phyloP scores from a whole-genome alignment of 2,888 invertebrate species.

The Aethes cnicana region DNA sequence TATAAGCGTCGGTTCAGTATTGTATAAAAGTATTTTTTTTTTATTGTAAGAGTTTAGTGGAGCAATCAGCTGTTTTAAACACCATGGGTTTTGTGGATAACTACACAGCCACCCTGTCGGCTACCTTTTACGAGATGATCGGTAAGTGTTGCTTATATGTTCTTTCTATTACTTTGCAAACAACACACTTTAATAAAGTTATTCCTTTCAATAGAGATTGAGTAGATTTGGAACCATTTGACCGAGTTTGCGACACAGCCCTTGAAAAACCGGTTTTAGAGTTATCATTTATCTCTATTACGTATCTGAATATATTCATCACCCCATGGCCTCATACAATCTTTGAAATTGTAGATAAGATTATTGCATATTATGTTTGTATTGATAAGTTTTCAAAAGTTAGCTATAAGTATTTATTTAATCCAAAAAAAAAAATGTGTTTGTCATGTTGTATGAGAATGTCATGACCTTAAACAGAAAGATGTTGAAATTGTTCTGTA shows the following conservation, averaged over 20 bases:
- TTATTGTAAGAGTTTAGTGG: constrained; percentile 11
- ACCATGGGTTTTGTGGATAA: constrained; percentile 69
- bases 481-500: no score
- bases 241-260: neutral
- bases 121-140: constrained; percentile 69
- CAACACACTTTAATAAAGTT: neutral
- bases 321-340: no score
- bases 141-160: constrained; percentile 57
- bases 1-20: constrained; percentile 30
- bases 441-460: no score
- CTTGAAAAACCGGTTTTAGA: constrained; percentile 16
- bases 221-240: constrained; percentile 3
- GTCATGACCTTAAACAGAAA: no score
- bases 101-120: constrained; percentile 65
- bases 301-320: no score
- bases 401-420: no score
- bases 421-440: no score
- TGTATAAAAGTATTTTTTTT: constrained; percentile 27
- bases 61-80: constrained; percentile 41
- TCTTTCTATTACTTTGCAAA: constrained; percentile 3
- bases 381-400: no score
- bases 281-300: no score
- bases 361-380: no score
- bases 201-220: neutral
- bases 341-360: no score